Percentiles rank a stretch among this genome's conserved stretches.
Evolutionary conservation across 2,888 invertebrate genomes (phyloP).

Genomic region (Chesias legatella): DNA sequence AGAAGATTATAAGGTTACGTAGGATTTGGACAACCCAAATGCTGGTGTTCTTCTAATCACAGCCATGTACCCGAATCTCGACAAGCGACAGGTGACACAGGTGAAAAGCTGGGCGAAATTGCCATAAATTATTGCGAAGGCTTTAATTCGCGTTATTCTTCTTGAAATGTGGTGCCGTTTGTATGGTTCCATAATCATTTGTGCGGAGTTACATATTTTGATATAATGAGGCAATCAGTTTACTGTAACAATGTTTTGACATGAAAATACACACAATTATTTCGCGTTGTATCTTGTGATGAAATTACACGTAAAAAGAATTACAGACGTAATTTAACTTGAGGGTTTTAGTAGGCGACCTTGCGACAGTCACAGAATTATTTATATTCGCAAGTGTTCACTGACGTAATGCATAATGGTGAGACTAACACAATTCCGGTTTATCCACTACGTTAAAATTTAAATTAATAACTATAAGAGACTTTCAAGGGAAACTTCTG

Average conservation of each 20-base stretch:
- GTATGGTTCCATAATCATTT: conserved; percentile 13
- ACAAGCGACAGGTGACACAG: conserved; percentile 23
- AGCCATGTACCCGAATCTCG: conserved; percentile 19
- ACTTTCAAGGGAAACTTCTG: no score
- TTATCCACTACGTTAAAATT: conserved; percentile 16
- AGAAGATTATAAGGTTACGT: conserved; percentile 1
- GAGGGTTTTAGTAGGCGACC: conserved; percentile 20
- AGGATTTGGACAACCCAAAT: conserved; percentile 12
- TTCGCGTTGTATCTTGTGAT: no score
- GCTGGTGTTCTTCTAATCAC: conserved; percentile 16
- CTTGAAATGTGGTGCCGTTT: conserved; percentile 16
- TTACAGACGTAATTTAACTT: conserved; percentile 15
- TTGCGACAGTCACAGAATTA: conserved; percentile 22
- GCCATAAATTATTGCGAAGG: conserved; percentile 18
- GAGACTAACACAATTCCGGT: conserved; percentile 27
- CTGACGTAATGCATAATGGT: conserved; percentile 26
- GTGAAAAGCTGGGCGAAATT: conserved; percentile 18
- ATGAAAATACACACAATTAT: no score
- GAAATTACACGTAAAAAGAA: no score
- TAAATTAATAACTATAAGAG: conserved; percentile 4
- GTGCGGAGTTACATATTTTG: no score
- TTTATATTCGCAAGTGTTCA: conserved; percentile 25
- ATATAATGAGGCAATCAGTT: no score
- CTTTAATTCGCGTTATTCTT: conserved; percentile 19
- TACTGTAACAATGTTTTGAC: no score